Evolutionary conservation across 2,797 vertebrate genomes (phyloP).

Genomic region (Sparidentex hasta): DNA sequence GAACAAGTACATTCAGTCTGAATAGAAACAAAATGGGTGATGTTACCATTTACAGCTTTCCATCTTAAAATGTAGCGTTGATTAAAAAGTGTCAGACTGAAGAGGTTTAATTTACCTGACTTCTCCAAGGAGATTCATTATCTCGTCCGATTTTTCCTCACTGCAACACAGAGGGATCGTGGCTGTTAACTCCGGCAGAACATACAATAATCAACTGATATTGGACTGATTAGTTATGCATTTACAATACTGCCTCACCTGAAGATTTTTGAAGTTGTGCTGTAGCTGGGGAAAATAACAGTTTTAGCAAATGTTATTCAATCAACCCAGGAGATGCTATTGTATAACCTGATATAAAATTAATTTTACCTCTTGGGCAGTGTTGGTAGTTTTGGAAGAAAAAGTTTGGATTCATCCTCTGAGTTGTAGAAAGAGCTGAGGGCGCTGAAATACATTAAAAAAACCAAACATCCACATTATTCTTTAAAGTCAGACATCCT

Average conservation of each 20-base stretch:
- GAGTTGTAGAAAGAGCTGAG: slow-evolving; percentile 93
- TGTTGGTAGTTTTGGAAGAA: slow-evolving; percentile 94
- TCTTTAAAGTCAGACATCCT: not conserved
- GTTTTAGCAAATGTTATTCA: slow-evolving; percentile 20
- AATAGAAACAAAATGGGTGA: not conserved
- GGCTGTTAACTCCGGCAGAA: slow-evolving; percentile 2
- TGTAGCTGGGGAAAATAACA: slow-evolving; percentile 87
- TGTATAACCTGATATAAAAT: not conserved
- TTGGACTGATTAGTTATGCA: not conserved
- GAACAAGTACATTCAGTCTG: slow-evolving; percentile 95
- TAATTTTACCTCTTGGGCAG: slow-evolving; percentile 94
- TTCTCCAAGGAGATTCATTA: slow-evolving; percentile 97
- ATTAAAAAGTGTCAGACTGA: not conserved
- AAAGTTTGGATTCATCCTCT: slow-evolving; percentile 95
- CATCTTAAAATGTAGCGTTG: not conserved
- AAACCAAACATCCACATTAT: slow-evolving; percentile 1
- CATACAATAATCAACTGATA: not conserved
- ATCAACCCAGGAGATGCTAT: not conserved
- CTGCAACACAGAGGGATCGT: slow-evolving; percentile 80
- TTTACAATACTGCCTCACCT: slow-evolving; percentile 84
- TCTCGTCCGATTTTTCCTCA: slow-evolving; percentile 99
- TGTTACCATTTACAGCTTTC: not conserved
- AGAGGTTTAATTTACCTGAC: slow-evolving; percentile 88
- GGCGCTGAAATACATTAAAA: slow-evolving; percentile 82
- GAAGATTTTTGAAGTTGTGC: slow-evolving; percentile 97